phyloP scores from a whole-genome alignment of 2,113 vertebrate species.

The Sinosuthora webbiana region DNA sequence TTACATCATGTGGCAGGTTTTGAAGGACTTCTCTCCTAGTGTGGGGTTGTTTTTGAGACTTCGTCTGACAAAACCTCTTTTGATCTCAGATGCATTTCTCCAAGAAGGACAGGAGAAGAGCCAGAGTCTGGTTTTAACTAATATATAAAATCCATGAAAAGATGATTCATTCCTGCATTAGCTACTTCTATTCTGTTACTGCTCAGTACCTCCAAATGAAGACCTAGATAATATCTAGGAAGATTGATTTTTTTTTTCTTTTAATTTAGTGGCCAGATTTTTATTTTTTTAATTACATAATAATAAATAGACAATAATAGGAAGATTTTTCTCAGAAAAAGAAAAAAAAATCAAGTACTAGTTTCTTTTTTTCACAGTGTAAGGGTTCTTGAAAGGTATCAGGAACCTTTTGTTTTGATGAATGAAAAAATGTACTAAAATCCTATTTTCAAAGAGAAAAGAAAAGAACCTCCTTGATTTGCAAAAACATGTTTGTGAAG shows the following conservation, averaged over 20 bases:
- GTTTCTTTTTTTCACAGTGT: background rate
- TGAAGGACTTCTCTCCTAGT: background rate
- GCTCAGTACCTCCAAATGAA: background rate
- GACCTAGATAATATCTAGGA: background rate
- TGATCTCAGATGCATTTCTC: background rate
- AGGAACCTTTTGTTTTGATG: background rate
- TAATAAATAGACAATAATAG: background rate
- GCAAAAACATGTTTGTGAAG: conserved; percentile 25
- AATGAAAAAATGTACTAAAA: background rate
- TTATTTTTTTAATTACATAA: background rate
- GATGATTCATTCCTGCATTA: background rate
- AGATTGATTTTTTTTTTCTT: background rate
- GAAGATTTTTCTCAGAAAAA: background rate
- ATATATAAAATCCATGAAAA: background rate
- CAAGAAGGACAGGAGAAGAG: background rate
- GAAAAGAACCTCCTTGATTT: background rate
- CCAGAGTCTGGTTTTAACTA: background rate
- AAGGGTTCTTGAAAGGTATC: background rate
- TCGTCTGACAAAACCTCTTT: background rate
- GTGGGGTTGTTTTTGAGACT: background rate
- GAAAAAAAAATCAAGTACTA: background rate
- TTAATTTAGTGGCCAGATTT: background rate
- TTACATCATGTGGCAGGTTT: background rate
- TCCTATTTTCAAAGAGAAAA: background rate
- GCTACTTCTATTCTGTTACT: background rate